Percentiles rank a stretch among this genome's conserved stretches.
Evolutionary conservation across 2,113 vertebrate genomes (phyloP).

Genomic region (Vidua macroura): DNA sequence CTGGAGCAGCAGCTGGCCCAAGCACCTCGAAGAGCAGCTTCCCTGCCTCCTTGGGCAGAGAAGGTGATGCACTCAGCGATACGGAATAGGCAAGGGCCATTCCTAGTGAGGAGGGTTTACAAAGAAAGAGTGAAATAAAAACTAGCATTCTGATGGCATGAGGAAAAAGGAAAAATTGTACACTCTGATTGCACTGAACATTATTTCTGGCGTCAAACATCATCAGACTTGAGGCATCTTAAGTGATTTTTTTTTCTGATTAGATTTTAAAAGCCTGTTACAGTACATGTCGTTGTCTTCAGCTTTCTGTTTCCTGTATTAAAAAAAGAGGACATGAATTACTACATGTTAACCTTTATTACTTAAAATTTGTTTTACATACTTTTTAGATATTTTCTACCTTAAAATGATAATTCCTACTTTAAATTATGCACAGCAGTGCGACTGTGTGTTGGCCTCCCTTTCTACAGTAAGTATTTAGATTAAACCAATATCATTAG

Average conservation of each 20-base stretch:
- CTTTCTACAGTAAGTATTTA: not conserved
- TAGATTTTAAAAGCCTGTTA: constrained; percentile 71
- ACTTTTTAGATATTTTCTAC: not conserved
- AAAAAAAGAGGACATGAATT: not conserved
- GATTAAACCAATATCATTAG: not conserved
- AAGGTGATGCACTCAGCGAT: not conserved
- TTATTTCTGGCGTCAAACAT: constrained; percentile 86
- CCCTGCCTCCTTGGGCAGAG: constrained; percentile 25
- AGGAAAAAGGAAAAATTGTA: constrained; percentile 82
- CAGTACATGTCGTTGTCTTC: constrained; percentile 77
- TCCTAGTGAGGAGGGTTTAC: constrained; percentile 43
- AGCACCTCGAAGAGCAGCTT: not conserved
- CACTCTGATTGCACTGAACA: constrained; percentile 85
- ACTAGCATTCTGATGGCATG: constrained; percentile 69
- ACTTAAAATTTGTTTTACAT: not conserved
- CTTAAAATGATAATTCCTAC: not conserved
- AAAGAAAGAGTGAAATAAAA: constrained; percentile 71
- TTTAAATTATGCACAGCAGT: not conserved
- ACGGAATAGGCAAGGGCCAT: not conserved
- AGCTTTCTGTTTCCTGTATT: constrained; percentile 93
- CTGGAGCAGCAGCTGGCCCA: constrained; percentile 55
- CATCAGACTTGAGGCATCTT: constrained; percentile 81
- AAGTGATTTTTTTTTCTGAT: constrained; percentile 76
- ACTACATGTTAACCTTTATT: not conserved
- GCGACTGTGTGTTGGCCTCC: not conserved